Percentiles rank a stretch among this genome's conserved stretches.
Evolutionary conservation across 23 tunicate genomes (phyloP).

Genomic region (Diplosoma virens): DNA sequence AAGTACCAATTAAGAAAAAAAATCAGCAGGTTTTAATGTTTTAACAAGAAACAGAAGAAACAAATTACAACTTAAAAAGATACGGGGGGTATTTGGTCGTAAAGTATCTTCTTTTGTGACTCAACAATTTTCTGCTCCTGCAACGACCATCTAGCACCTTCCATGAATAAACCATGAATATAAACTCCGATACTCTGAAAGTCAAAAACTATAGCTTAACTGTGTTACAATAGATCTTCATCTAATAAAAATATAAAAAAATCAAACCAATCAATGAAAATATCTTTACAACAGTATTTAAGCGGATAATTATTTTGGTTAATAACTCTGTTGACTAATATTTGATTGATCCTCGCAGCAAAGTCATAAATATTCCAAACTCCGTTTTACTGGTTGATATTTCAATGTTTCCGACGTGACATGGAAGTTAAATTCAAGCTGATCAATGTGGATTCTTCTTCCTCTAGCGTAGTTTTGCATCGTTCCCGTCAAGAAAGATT

Average conservation of each 20-base stretch:
- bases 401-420: slow-evolving; percentile 26
- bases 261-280: no score
- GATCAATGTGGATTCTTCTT: slow-evolving; percentile 66
- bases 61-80: slow-evolving; percentile 18
- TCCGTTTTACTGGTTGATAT: slow-evolving; percentile 34
- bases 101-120: slow-evolving; percentile 61
- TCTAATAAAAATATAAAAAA: no score
- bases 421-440: slow-evolving; percentile 60
- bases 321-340: no score
- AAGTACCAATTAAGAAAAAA: no score
- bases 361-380: no score
- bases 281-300: no score
- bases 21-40: no score
- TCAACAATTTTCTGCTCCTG: slow-evolving; percentile 43
- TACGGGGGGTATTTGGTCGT: slow-evolving; percentile 71
- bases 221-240: no score
- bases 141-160: slow-evolving; percentile 83
- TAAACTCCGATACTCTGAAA: slow-evolving; percentile 56
- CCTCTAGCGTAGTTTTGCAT: slow-evolving; percentile 77
- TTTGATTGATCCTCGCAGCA: no score
- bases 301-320: no score
- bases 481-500: slow-evolving; percentile 87
- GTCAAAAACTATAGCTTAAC: neutral
- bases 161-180: slow-evolving; percentile 79
- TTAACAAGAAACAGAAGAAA: no score